Percentiles rank a stretch among this genome's conserved stretches.
These are phyloP conservation scores for Zhuqinia jingwanae DNA, from an alignment of 2,888 invertebrate species.

Conservation along the genomic window DNA sequence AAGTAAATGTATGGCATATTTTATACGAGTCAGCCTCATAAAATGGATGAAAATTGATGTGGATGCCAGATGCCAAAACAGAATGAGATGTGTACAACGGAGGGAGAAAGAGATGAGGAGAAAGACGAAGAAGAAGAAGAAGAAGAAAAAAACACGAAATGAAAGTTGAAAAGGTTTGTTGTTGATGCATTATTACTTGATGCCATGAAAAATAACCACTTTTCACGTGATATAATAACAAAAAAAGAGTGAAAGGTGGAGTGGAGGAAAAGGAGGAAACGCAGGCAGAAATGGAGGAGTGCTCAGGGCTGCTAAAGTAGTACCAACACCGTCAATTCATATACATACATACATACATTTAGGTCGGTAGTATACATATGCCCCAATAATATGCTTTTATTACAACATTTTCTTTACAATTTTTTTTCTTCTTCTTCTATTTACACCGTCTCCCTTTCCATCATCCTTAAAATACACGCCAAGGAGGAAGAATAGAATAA, in stretches of 20 bases:
- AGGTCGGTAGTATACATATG: neutral
- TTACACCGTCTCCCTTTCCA: constrained; percentile 17
- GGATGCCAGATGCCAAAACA: constrained; percentile 68
- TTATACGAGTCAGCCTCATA: constrained; percentile 32
- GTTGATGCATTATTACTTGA: constrained; percentile 71
- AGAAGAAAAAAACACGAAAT: constrained; percentile 45
- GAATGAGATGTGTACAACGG: constrained; percentile 1
- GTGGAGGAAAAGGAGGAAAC: neutral
- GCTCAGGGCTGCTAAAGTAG: neutral
- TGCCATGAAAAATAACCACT: constrained; percentile 69
- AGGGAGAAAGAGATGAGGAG: constrained; percentile 19
- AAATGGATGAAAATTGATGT: constrained; percentile 66
- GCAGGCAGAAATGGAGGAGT: neutral
- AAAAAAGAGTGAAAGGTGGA: neutral
- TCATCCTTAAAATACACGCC: neutral
- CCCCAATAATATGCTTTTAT: constrained; percentile 6
- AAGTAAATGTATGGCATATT: constrained; percentile 35
- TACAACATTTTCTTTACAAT: constrained; percentile 32
- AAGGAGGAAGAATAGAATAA: neutral
- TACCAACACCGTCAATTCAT: neutral
- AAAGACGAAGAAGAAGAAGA: constrained; percentile 4
- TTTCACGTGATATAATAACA: constrained; percentile 67
- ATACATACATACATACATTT: neutral
- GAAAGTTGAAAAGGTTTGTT: constrained; percentile 64
- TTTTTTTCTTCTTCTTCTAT: constrained; percentile 44